A percentile compares a stretch with the other conserved stretches of the same genome.
Conservation (phyloP, 1,140 invertebrate species). For the Campoletis sonorensis region DNA sequence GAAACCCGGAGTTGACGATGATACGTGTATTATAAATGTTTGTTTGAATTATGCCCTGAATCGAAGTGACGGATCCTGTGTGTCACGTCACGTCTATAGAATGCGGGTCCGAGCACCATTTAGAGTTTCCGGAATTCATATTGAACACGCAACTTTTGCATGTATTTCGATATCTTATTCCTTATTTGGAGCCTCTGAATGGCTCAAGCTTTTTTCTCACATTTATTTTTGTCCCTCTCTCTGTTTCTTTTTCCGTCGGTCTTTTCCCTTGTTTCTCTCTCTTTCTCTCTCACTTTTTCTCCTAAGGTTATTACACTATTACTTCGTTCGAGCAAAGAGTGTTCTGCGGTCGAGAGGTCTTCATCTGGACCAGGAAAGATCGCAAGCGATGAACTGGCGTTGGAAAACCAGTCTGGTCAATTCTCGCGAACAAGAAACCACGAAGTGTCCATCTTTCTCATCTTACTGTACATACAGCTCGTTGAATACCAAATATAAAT, state of each 20-base stretch:
- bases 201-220: conserved; percentile 34
- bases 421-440: conserved; percentile 11
- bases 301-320: not conserved
- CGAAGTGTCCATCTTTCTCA: conserved; percentile 8
- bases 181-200: conserved; percentile 19
- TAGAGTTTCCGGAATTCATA: not conserved
- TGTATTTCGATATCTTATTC: not conserved
- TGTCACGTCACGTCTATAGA: not conserved
- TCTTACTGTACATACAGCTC: not conserved
- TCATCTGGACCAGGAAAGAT: conserved; percentile 28
- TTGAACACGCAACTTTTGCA: not conserved
- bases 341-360: conserved; percentile 32
- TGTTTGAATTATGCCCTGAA: not conserved
- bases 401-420: conserved; percentile 17
- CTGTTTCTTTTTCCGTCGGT: conserved; percentile 5
- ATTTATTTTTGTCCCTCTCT: conserved; percentile 16
- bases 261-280: conserved; percentile 9
- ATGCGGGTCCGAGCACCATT: not conserved
- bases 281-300: not conserved
- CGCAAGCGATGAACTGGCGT: not conserved
- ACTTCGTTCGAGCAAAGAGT: conserved; percentile 19
- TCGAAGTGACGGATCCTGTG: not conserved
- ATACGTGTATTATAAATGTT: not conserved
- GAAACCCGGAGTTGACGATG: not conserved
- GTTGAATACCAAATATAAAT: not conserved